phyloP scores from a whole-genome alignment of 1,140 invertebrate species.

The Drosophila busckii region DNA sequence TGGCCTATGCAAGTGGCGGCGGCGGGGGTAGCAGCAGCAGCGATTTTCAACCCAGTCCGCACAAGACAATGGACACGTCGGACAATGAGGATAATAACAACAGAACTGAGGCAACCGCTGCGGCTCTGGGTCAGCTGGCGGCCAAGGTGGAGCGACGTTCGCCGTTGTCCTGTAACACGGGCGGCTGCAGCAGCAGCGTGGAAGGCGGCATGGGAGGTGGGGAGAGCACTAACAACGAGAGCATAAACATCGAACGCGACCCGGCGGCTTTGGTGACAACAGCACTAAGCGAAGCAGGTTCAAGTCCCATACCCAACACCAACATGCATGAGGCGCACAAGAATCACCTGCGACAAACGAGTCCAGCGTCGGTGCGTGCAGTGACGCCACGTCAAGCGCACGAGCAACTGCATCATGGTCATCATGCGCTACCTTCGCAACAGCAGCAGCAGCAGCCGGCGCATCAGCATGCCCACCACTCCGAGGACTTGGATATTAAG shows the following conservation, averaged over 20 bases:
- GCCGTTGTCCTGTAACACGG: conserved; percentile 19
- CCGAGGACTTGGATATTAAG: conserved; percentile 66
- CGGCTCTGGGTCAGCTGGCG: conserved; percentile 44
- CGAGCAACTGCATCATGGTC: conserved; percentile 50
- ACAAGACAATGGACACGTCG: conserved; percentile 72
- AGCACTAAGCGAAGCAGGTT: conserved; percentile 56
- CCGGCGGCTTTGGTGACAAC: not conserved
- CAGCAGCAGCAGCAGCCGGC: conserved; percentile 23
- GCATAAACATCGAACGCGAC: conserved; percentile 18
- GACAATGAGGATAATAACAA: conserved; percentile 70
- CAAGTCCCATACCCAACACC: conserved; percentile 74
- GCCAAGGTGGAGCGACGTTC: conserved; percentile 62
- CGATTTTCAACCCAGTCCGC: conserved; percentile 63
- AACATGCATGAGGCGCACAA: conserved; percentile 74
- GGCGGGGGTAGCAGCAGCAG: conserved; percentile 66
- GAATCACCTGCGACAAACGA: conserved; percentile 55
- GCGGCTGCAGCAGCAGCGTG: conserved; percentile 14
- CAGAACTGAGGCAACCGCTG: conserved; percentile 55
- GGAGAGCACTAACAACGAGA: conserved; percentile 24
- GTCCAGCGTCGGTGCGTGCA: conserved; percentile 37
- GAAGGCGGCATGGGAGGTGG: conserved; percentile 17
- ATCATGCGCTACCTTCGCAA: conserved; percentile 28
- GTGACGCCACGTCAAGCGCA: conserved; percentile 53
- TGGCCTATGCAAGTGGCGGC: conserved; percentile 43
- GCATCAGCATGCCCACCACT: conserved; percentile 24